phyloP scores from a whole-genome alignment of 2,113 vertebrate species.

The Sinocyclocheilus maitianheensis region DNA sequence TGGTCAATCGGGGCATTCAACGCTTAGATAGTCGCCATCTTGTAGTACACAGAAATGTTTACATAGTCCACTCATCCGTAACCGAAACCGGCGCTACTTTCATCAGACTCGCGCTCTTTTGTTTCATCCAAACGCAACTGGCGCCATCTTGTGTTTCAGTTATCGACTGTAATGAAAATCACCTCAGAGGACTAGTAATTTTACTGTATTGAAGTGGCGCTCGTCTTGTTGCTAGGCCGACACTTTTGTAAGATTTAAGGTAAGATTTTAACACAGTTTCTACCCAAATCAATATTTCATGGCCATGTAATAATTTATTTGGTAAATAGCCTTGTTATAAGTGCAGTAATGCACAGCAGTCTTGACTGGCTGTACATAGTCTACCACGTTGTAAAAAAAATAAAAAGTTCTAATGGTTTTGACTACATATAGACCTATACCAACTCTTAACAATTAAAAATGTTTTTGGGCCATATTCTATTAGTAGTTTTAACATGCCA shows the following conservation, averaged over 20 bases:
- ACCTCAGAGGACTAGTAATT: not conserved
- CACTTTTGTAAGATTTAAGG: not conserved
- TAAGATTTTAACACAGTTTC: not conserved
- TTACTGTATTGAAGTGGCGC: not conserved
- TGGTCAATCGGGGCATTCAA: not conserved
- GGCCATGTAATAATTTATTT: not conserved
- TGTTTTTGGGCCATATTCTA: too few species aligned
- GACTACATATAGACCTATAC: too few species aligned
- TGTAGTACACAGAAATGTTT: not conserved
- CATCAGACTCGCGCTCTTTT: not conserved
- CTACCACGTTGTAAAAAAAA: too few species aligned
- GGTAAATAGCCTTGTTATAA: not conserved
- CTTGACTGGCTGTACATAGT: too few species aligned
- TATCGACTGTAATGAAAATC: not conserved
- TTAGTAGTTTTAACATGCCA: too few species aligned
- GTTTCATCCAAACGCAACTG: not conserved
- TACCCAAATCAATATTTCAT: not conserved
- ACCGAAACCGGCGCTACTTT: not conserved
- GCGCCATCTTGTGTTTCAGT: constrained; percentile 1
- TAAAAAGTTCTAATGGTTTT: too few species aligned
- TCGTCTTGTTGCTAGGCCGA: not conserved
- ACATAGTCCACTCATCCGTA: not conserved
- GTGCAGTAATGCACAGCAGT: not conserved
- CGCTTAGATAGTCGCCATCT: not conserved
- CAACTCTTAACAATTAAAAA: too few species aligned